These are phyloP conservation scores for Plecturocebus donacophilus DNA, from an alignment of 2,113 vertebrate genomes.

Conservation along the genomic window DNA sequence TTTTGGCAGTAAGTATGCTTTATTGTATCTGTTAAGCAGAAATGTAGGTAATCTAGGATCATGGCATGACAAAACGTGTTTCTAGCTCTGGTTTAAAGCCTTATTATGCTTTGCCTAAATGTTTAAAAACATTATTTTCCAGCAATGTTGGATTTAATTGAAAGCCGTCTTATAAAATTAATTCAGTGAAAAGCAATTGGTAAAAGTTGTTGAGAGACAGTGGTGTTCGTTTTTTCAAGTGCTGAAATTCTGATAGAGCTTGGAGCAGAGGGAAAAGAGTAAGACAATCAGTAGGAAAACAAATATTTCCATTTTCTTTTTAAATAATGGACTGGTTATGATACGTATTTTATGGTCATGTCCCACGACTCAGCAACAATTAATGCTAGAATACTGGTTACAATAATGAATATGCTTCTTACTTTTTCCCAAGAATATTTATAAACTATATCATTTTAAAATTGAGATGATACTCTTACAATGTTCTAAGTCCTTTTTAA, in stretches of 20 bases:
- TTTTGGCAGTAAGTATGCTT: not conserved
- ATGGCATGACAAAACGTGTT: not conserved
- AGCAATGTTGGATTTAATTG: not conserved
- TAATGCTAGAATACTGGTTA: not conserved
- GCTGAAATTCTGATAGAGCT: not conserved
- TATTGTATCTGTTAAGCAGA: constrained; percentile 2
- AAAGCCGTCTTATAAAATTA: constrained; percentile 23
- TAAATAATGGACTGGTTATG: not conserved
- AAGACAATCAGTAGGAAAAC: not conserved
- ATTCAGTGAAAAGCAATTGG: constrained; percentile 21
- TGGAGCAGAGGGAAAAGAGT: not conserved
- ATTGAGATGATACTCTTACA: not conserved
- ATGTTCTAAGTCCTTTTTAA: not conserved
- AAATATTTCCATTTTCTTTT: not conserved
- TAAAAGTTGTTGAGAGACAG: not conserved
- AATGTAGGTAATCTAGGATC: not conserved
- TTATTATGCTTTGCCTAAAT: constrained; percentile 5
- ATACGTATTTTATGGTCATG: not conserved
- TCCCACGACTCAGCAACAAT: not conserved
- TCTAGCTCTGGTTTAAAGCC: not conserved
- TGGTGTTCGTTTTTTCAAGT: not conserved
- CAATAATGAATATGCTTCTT: not conserved
- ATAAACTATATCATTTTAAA: not conserved
- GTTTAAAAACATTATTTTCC: constrained; percentile 8
- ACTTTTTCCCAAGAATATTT: not conserved